Base-by-base conservation (phyloP, 2,888 invertebrate species). In the Oxycera nigricornis region DNA sequence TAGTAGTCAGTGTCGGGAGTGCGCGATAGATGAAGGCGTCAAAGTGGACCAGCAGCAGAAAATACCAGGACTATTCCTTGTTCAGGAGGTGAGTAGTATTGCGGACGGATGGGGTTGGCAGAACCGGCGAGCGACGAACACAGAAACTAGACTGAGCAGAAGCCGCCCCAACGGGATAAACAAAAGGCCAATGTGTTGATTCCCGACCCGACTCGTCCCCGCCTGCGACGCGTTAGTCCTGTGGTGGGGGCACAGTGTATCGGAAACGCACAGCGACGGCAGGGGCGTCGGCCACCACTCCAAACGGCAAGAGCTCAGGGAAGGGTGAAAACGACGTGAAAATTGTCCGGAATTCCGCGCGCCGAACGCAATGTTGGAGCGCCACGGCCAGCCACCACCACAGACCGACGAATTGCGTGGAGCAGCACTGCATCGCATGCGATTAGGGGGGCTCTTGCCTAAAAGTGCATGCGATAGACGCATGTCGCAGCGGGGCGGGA, bases 141-240 rank as follows among this genome's bases (percentile, higher is more conserved):
- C 52, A 22, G 28, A 30, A 70, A 52, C 52, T 55, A 20, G 22
- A 70, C 70, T 70, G 70, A 52, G 70, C 70, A 52, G 24, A 52
- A 55, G 70, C 52, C 70, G 70, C 70, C 70, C 70, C 70, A 55
- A 30, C 31, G 31, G 52, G 31, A 67, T 74, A 75, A 75, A 75
- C 73, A 73, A 73, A 68, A 75, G 73, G 67, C 73, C 59, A 75
- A 59, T 75, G n/a, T 75, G 75, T 75, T 75, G 75, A 73, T 75
- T 73, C 74, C 65, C 62, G 74, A 72, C 74, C 73, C 73, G 52
- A 31, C 75, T 55, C 55, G 74, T 74, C 74, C 73, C 73, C 61
- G 46, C 75, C 70, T 52, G 31, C 4, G 28, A 9, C 3, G 20
- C 67, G 46, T 31, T 72, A 59, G 67, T 50, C 14, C 46, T 22